A percentile compares a stretch with the other conserved stretches of the same genome.
Conservation (phyloP, 2,888 invertebrate species). For the Torymus aiolomorphi region DNA sequence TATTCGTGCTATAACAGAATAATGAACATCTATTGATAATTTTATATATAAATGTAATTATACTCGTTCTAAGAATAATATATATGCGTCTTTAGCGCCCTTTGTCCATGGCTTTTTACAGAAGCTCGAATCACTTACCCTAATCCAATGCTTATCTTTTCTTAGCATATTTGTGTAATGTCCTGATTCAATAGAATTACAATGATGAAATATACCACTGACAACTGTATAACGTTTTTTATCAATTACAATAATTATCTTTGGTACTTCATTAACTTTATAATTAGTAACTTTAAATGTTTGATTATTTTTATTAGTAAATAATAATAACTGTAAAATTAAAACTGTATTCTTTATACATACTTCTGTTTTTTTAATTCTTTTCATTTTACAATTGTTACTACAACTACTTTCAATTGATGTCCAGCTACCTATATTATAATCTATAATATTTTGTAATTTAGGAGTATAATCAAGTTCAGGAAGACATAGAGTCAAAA, state of each 20-base stretch:
- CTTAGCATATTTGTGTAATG: too few relatives aligned
- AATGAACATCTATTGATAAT: too few relatives aligned
- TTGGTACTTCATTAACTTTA: background rate
- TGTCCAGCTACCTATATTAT: background rate
- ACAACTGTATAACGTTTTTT: background rate
- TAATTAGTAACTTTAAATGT: too few relatives aligned
- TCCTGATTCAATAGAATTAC: constrained; percentile 1
- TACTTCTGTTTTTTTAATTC: background rate
- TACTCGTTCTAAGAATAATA: too few relatives aligned
- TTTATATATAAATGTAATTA: too few relatives aligned
- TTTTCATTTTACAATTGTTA: background rate
- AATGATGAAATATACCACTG: too few relatives aligned
- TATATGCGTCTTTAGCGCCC: too few relatives aligned
- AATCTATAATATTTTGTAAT: too few relatives aligned
- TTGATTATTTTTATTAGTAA: background rate
- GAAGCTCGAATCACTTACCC: background rate
- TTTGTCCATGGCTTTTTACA: background rate
- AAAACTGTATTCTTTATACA: background rate
- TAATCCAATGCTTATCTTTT: too few relatives aligned
- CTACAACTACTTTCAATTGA: background rate
- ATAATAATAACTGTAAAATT: background rate
- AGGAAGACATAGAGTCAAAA: too few relatives aligned
- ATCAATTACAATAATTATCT: background rate
- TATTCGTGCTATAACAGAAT: too few relatives aligned
- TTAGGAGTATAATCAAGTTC: too few relatives aligned